These are phyloP conservation scores for Pygathrix nemaeus DNA, from an alignment of 2,113 vertebrate genomes.

Conservation along the genomic window DNA sequence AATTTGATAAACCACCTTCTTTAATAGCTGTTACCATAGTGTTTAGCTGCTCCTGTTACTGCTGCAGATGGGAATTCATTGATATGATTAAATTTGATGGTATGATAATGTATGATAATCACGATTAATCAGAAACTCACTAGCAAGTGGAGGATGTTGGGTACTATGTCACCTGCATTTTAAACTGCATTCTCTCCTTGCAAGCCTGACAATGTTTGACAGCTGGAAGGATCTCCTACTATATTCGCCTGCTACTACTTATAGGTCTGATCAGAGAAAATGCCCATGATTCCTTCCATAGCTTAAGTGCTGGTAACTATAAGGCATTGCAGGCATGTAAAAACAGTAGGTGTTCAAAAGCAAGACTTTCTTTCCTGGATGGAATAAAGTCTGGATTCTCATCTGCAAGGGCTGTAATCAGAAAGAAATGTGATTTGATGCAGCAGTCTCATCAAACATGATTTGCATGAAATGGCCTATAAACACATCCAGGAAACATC, in stretches of 20 bases:
- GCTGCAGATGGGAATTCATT: conserved; percentile 89
- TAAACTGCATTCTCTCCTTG: conserved; percentile 89
- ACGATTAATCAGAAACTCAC: conserved; percentile 94
- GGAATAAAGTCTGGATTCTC: conserved; percentile 77
- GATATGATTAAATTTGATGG: conserved; percentile 96
- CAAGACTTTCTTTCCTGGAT: conserved; percentile 67
- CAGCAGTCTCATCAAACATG: conserved; percentile 86
- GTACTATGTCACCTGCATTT: conserved; percentile 95
- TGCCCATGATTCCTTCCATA: conserved; percentile 72
- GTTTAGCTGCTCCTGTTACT: conserved; percentile 81
- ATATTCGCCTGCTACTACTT: conserved; percentile 79
- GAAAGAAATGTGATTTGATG: conserved; percentile 88
- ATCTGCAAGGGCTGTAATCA: conserved; percentile 83
- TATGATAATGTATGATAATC: conserved; percentile 99
- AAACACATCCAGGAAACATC: conserved; percentile 87
- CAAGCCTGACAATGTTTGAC: conserved; percentile 87
- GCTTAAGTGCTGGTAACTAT: conserved; percentile 80
- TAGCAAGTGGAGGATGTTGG: conserved; percentile 91
- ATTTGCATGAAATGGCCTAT: conserved; percentile 93
- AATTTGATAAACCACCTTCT: conserved; percentile 64
- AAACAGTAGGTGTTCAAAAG: conserved; percentile 77
- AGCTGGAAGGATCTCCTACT: conserved; percentile 84
- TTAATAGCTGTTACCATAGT: conserved; percentile 81
- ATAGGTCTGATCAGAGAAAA: conserved; percentile 82
- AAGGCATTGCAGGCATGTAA: conserved; percentile 78